Conservation (phyloP, 1,140 invertebrate genomes). For the Drosophila kurseongensis region DNA sequence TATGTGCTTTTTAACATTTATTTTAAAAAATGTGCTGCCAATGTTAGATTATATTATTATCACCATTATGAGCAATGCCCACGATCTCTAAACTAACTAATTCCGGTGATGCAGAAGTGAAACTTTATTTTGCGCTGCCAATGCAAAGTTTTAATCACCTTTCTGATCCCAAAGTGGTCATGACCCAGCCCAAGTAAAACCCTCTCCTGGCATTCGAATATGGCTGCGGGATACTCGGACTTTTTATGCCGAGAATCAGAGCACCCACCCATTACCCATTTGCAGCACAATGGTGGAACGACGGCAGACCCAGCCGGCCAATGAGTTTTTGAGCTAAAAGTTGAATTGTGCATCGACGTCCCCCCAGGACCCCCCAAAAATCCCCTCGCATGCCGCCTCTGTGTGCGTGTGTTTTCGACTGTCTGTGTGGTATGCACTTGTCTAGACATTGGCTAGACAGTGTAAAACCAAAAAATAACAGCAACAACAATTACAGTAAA, state of each 20-base stretch:
- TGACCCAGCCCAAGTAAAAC: conserved; percentile 17
- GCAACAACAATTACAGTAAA: conserved; percentile 76
- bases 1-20: no score
- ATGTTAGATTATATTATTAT: background rate
- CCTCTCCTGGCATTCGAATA: conserved; percentile 57
- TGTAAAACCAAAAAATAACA: conserved; percentile 78
- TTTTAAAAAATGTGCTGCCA: no score
- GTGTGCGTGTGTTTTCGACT: conserved; percentile 58
- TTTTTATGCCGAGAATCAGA: conserved; percentile 37
- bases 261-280: conserved; percentile 12
- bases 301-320: conserved; percentile 55
- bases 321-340: conserved; percentile 80
- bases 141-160: conserved; percentile 47
- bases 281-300: conserved; percentile 10
- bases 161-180: conserved; percentile 43
- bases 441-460: conserved; percentile 84
- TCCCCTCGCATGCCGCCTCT: conserved; percentile 14
- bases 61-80: background rate
- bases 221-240: conserved; percentile 67
- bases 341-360: conserved; percentile 80
- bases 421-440: conserved; percentile 81
- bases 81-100: conserved; percentile 3
- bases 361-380: conserved; percentile 18
- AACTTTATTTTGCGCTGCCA: conserved; percentile 1
- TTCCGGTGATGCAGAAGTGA: conserved; percentile 1